Conservation (phyloP, 2,888 invertebrate species). For the Atrina japonica region DNA sequence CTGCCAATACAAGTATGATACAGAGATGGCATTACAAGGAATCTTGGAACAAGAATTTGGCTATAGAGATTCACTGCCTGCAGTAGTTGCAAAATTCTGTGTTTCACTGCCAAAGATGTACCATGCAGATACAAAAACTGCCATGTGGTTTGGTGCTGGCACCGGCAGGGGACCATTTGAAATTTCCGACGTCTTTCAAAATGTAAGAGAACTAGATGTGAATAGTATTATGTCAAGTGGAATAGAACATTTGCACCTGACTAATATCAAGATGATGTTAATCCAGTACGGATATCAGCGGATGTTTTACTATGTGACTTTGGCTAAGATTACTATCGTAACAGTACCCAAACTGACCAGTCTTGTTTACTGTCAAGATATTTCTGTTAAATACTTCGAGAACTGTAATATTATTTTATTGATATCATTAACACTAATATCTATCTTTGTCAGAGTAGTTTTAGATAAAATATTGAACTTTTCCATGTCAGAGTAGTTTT, state of each 20-base stretch:
- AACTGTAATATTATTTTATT: no score
- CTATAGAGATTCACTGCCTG: slow-evolving; percentile 66
- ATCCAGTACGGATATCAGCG: no score
- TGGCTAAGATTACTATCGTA: no score
- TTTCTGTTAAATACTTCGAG: no score
- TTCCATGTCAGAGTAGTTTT: no score
- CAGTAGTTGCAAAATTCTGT: slow-evolving; percentile 58
- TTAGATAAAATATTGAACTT: no score
- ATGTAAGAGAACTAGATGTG: slow-evolving; percentile 54
- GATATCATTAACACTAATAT: no score
- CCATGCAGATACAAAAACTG: slow-evolving; percentile 52
- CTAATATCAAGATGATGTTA: no score
- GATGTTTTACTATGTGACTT: no score
- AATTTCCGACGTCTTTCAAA: slow-evolving; percentile 63
- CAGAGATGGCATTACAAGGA: slow-evolving; percentile 57
- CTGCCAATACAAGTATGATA: slow-evolving; percentile 66
- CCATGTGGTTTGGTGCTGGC: slow-evolving; percentile 70
- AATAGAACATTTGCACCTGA: neutral
- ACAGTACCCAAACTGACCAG: no score
- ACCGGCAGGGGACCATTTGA: slow-evolving; percentile 68
- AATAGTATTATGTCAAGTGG: neutral
- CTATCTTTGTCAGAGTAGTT: no score
- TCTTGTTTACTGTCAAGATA: no score
- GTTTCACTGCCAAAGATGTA: slow-evolving; percentile 46
- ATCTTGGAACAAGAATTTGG: slow-evolving; percentile 75